These are phyloP conservation scores for Armadillidium nasatum DNA, from an alignment of 1,140 invertebrate species.

Conservation along the genomic window DNA sequence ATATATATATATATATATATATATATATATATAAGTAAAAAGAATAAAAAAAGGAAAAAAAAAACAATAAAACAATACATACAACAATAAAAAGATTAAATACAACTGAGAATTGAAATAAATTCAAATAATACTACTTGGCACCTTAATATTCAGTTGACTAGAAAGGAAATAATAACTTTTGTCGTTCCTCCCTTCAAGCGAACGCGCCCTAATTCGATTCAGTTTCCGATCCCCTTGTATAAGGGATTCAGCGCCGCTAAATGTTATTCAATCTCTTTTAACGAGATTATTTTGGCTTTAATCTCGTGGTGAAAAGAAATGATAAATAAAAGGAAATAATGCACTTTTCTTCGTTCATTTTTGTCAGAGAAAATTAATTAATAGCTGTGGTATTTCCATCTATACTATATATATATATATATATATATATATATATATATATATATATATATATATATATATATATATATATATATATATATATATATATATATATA, in stretches of 20 bases:
- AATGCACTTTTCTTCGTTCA: neutral
- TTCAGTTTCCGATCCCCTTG: neutral
- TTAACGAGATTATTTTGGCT: slow-evolving; percentile 8
- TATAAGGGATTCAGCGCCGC: neutral
- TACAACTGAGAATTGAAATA: neutral
- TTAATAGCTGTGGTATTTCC: no score
- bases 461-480: no score
- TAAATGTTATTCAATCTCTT: slow-evolving; percentile 14
- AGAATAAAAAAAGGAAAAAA: no score
- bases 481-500: no score
- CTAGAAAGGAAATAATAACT: neutral
- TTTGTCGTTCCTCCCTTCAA: neutral
- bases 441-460: no score
- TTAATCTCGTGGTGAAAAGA: neutral
- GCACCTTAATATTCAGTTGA: neutral
- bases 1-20: no score
- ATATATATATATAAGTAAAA: no score
- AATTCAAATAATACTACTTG: neutral
- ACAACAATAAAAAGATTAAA: no score
- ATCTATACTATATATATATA: no score
- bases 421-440: no score
- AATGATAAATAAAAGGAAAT: neutral
- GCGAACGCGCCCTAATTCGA: neutral
- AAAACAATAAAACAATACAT: no score
- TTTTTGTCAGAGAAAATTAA: no score